Percentiles rank a stretch among this genome's conserved stretches.
Evolutionary conservation across 2,797 vertebrate genomes (phyloP).

Genomic region (Euphonia xanthogaster): DNA sequence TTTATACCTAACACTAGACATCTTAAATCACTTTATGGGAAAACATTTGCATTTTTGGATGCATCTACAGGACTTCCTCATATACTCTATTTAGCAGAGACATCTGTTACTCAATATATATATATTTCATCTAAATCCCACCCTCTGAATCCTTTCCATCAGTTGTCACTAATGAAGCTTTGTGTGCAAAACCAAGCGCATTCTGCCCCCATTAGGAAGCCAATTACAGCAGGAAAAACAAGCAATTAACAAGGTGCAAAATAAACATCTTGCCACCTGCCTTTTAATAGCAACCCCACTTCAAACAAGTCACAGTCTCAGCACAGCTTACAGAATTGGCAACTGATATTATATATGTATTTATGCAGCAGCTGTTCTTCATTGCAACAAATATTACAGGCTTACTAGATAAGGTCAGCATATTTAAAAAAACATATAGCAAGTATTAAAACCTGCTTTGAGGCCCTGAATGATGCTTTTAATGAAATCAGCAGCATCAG

Average conservation of each 20-base stretch:
- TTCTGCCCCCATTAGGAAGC: slow-evolving; percentile 62
- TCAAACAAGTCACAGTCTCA: slow-evolving; percentile 56
- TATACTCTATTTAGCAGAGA: slow-evolving; percentile 11
- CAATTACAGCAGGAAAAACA: slow-evolving; percentile 64
- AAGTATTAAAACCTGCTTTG: slow-evolving; percentile 65
- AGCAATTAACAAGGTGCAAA: slow-evolving; percentile 73
- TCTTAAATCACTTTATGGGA: background rate
- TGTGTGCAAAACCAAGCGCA: slow-evolving; percentile 34
- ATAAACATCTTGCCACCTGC: slow-evolving; percentile 69
- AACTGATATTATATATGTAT: slow-evolving; percentile 56
- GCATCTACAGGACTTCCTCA: background rate
- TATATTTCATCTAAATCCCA: slow-evolving; percentile 20
- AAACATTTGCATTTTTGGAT: slow-evolving; percentile 3
- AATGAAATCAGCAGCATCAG: slow-evolving; percentile 62
- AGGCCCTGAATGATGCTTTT: slow-evolving; percentile 36
- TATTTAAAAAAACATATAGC: slow-evolving; percentile 47
- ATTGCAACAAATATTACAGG: slow-evolving; percentile 61
- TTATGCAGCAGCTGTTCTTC: slow-evolving; percentile 71
- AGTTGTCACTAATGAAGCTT: slow-evolving; percentile 38
- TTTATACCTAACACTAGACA: background rate
- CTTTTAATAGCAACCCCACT: slow-evolving; percentile 56
- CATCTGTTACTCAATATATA: slow-evolving; percentile 22
- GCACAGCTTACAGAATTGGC: slow-evolving; percentile 55
- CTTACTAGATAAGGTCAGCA: slow-evolving; percentile 68
- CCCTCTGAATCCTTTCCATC: slow-evolving; percentile 33